phyloP scores from a whole-genome alignment of 2,113 vertebrate species.

The Brachionichthys hirsutus region DNA sequence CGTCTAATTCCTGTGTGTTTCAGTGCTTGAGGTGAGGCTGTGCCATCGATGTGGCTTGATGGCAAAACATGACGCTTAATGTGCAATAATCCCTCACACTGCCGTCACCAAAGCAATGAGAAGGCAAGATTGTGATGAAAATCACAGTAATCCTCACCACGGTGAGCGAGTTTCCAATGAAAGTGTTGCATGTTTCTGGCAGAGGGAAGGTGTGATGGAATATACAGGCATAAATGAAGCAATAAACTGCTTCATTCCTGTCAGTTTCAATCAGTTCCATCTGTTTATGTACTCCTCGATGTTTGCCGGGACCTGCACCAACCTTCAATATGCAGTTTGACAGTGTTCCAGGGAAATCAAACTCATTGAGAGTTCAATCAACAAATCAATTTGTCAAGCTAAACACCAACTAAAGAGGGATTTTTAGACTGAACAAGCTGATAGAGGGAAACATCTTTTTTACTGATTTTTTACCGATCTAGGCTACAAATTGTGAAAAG shows the following conservation, averaged over 20 bases:
- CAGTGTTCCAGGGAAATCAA: no score
- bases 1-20: slow-evolving; percentile 39
- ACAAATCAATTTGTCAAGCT: no score
- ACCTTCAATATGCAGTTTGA: no score
- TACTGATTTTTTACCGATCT: no score
- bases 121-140: slow-evolving; percentile 43
- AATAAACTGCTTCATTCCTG: neutral
- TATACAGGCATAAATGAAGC: neutral
- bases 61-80: slow-evolving; percentile 51
- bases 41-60: slow-evolving; percentile 17
- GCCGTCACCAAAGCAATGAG: slow-evolving; percentile 28
- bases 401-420: no score
- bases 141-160: slow-evolving; percentile 31
- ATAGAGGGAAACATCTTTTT: no score
- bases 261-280: no score
- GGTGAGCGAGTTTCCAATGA: slow-evolving; percentile 38
- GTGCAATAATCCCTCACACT: slow-evolving; percentile 47
- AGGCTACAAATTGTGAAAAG: no score
- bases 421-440: no score
- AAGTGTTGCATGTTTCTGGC: slow-evolving; percentile 10
- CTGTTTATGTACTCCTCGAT: no score
- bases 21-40: slow-evolving; percentile 39
- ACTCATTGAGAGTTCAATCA: no score
- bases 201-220: neutral
- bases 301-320: no score